Conservation (phyloP, 2,888 invertebrate species). For the Tubiluchus corallicola region DNA sequence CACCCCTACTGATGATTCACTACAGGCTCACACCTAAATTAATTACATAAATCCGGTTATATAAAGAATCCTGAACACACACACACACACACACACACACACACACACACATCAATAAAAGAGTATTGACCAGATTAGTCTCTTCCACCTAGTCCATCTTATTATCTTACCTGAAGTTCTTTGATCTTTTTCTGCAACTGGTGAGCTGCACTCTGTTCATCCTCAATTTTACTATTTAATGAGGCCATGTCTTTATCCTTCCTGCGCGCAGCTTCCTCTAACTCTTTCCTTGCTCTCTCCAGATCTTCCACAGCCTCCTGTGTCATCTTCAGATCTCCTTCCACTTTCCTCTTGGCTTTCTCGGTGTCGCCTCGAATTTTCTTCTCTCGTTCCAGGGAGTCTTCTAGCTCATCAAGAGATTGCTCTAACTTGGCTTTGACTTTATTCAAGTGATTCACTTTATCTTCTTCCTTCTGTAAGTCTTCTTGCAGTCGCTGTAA, state of each 20-base stretch:
- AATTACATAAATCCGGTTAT: no score
- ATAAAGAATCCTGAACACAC: no score
- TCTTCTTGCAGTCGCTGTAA: constrained; percentile 29
- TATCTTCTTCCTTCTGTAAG: constrained; percentile 75
- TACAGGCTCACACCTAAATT: no score
- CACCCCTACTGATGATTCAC: no score
- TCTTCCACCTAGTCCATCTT: no score
- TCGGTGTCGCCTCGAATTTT: constrained; percentile 21
- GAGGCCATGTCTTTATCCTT: constrained; percentile 4
- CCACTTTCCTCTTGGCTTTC: constrained; percentile 21
- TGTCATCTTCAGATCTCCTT: constrained; percentile 25
- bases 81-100: no score
- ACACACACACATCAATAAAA: no score
- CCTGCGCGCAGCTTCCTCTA: constrained; percentile 1
- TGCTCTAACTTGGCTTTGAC: constrained; percentile 24
- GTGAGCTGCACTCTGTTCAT: constrained; percentile 92
- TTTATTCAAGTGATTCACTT: constrained; percentile 40
- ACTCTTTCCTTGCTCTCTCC: neutral
- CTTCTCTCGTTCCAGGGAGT: constrained; percentile 23
- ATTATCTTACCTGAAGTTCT: constrained; percentile 83
- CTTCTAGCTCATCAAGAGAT: constrained; percentile 24
- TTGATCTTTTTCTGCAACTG: constrained; percentile 98
- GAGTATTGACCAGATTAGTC: no score
- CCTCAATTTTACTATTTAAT: constrained; percentile 50
- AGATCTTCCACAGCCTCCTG: constrained; percentile 5